Base-by-base conservation (phyloP, 2,113 vertebrate genomes). In the Cottus gobio region DNA sequence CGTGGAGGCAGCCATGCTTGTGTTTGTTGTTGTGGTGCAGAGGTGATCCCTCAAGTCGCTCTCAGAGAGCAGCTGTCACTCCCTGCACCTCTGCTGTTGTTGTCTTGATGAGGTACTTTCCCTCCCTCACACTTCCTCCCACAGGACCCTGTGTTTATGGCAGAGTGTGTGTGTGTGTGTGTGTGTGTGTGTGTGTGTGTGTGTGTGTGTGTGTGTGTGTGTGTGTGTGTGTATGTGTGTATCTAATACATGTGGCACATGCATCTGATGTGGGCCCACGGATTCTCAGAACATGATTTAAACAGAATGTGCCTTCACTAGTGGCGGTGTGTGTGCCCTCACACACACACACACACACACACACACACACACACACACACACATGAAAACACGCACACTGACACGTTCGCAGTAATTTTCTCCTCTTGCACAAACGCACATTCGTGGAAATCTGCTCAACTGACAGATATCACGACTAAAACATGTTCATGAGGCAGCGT, bases 51-150 rank as follows among this genome's bases (percentile, higher is more conserved):
- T 90, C 73, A 48, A 63, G 67, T 79, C 68, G 75, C 50, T 74
- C 62, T 68, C 86, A 70, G 39, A 62, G 77, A 86, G 84, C 92
- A 90, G 90, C 89, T 93, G 92, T 88, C 88, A 75, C 79, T 87
- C 80, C 24, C 84, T 83, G 83, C 83, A 65, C 76, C 76, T 82
- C 80, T 88, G 83, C 82, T 91, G 91, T 84, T 93, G 79, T 91
- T 90, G 84, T 90, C 84, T 90, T 80, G 74, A 73, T 30, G 61
- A 87, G 90, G 91, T 90, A 83, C 90, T 90, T 87, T 85, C 91
- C 89, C 90, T 90, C 82, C 61, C 34, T 80, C 75, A 39, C 88
- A 92, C 87, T 92, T 94, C 92, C 91, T 92, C 90, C 91, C 92
- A 80, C 89, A 89, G 78, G 87, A 80, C 79, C 83, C 87, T 89